Conservation (phyloP, 2,797 vertebrate species). For the Denticeps clupeoides region DNA sequence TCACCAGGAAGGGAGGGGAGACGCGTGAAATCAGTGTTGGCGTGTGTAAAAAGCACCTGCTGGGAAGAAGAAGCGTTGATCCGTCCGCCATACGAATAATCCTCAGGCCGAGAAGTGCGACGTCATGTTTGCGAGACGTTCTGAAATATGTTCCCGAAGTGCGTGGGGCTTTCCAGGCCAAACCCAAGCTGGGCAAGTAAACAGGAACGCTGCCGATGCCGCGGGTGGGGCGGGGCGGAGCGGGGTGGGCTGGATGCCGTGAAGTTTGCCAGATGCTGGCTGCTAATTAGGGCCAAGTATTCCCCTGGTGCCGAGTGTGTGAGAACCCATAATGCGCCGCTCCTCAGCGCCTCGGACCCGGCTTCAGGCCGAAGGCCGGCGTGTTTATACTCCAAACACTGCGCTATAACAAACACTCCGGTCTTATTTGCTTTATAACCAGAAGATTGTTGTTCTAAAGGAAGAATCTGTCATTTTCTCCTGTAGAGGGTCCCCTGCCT, state of each 20-base stretch:
- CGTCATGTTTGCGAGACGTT: too few relatives aligned
- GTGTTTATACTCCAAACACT: constrained; percentile 44
- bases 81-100: too few relatives aligned
- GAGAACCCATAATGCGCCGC: constrained; percentile 62
- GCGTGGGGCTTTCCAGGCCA: constrained; percentile 33
- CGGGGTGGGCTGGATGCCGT: too few relatives aligned
- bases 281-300: constrained; percentile 71
- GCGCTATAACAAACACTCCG: constrained; percentile 35
- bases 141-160: not conserved
- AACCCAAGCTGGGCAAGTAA: constrained; percentile 64
- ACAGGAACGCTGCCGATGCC: constrained; percentile 68
- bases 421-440: constrained; percentile 44
- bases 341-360: constrained; percentile 52
- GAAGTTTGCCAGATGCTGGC: constrained; percentile 88
- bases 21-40: too few relatives aligned
- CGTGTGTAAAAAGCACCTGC: too few relatives aligned
- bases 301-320: constrained; percentile 66
- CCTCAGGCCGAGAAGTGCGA: too few relatives aligned
- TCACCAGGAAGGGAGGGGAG: too few relatives aligned
- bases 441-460: constrained; percentile 36
- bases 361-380: constrained; percentile 39
- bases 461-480: constrained; percentile 27
- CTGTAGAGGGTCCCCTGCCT: too few relatives aligned
- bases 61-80: too few relatives aligned
- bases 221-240: too few relatives aligned